These are phyloP conservation scores for Paramormyrops kingsleyae DNA, from an alignment of 2,113 vertebrate genomes.

Conservation along the genomic window DNA sequence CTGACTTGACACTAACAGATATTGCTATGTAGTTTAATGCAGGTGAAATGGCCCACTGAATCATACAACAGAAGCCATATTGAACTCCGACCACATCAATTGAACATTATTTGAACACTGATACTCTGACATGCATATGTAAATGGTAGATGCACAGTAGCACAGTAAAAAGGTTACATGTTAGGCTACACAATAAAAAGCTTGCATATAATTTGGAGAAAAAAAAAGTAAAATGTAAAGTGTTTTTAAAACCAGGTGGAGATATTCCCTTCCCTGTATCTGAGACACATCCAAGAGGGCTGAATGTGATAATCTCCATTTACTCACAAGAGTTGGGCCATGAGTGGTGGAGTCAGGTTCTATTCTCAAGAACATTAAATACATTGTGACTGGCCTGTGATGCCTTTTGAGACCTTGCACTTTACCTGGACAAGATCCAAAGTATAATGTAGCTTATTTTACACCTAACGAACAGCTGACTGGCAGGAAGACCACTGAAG, in stretches of 20 bases:
- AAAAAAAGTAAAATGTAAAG: not conserved
- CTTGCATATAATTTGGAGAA: not conserved
- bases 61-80: not conserved
- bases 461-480: not conserved
- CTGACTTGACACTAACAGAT: not conserved
- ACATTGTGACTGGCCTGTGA: not conserved
- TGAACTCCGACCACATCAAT: not conserved
- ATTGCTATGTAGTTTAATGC: not conserved
- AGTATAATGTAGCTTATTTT: not conserved
- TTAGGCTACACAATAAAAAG: not conserved
- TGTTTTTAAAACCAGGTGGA: not conserved
- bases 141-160: not conserved
- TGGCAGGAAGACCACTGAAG: not conserved
- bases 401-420: not conserved
- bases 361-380: not conserved
- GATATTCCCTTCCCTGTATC: not conserved
- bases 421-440: conserved; percentile 12
- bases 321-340: not conserved
- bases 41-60: not conserved
- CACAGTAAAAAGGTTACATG: not conserved
- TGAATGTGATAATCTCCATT: not conserved
- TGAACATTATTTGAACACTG: not conserved
- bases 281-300: not conserved
- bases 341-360: not conserved
- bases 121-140: not conserved